Evolutionary conservation across 1,140 invertebrate species (phyloP).

Genomic region (Agraylea sexmaculata): DNA sequence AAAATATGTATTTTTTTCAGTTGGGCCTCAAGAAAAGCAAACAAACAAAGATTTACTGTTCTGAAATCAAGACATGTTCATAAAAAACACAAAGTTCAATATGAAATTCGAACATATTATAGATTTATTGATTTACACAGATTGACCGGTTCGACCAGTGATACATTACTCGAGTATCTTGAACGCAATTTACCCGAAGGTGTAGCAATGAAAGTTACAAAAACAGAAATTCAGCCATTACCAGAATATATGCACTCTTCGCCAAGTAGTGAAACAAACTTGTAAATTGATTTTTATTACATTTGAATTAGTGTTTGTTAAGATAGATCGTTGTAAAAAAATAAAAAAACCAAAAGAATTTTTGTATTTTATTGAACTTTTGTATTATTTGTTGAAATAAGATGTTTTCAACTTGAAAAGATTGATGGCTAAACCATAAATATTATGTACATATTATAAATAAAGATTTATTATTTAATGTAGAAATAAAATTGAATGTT

Average conservation of each 20-base stretch:
- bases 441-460: no score
- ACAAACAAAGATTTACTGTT: slow-evolving; percentile 65
- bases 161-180: slow-evolving; percentile 93
- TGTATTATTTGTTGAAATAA: no score
- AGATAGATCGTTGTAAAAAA: no score
- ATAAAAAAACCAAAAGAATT: no score
- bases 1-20: slow-evolving; percentile 37
- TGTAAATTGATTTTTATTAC: no score
- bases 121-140: slow-evolving; percentile 69
- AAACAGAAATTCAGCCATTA: slow-evolving; percentile 51
- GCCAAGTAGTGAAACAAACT: slow-evolving; percentile 24
- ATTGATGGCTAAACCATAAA: no score
- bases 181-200: slow-evolving; percentile 96
- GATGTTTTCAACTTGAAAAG: no score
- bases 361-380: no score
- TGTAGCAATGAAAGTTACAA: slow-evolving; percentile 88
- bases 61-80: slow-evolving; percentile 83
- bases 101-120: slow-evolving; percentile 91
- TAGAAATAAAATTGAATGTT: no score
- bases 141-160: slow-evolving; percentile 88
- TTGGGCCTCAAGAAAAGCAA: slow-evolving; percentile 55
- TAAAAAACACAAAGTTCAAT: slow-evolving; percentile 92
- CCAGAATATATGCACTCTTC: slow-evolving; percentile 40
- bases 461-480: no score
- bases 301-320: no score